Evolutionary conservation across 1,140 invertebrate species (phyloP).

Genomic region (Drosophila saltans): DNA sequence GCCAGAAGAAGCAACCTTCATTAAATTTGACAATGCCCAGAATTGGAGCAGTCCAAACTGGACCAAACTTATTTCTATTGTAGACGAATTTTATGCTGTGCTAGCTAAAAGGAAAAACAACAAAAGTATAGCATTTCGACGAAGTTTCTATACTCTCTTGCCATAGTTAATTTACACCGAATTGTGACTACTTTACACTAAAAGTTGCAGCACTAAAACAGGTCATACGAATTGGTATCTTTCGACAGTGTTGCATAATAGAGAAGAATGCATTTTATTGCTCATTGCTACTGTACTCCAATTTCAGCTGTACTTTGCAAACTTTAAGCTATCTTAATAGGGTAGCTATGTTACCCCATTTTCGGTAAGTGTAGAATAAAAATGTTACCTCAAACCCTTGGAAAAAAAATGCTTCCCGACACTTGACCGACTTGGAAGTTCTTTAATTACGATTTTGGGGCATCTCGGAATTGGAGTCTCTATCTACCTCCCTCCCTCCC

Average conservation of each 20-base stretch:
- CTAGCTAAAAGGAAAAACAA: constrained; percentile 41
- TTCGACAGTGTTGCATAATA: too few species aligned
- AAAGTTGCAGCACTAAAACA: too few species aligned
- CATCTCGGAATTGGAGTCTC: constrained; percentile 52
- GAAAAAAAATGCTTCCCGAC: constrained; percentile 41
- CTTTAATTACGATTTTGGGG: constrained; percentile 81
- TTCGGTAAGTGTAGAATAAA: constrained; percentile 40
- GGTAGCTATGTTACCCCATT: too few species aligned
- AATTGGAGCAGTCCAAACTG: constrained; percentile 19
- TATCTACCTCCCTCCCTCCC: constrained; percentile 3
- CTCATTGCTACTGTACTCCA: too few species aligned
- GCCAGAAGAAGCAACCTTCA: constrained; percentile 71
- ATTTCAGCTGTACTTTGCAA: not conserved
- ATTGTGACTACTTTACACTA: too few species aligned
- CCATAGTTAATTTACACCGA: too few species aligned
- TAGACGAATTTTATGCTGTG: constrained; percentile 67
- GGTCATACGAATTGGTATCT: too few species aligned
- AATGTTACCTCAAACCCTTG: constrained; percentile 41
- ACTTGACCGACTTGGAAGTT: constrained; percentile 77
- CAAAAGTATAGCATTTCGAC: not conserved
- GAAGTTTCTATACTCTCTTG: not conserved
- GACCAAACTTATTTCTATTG: constrained; percentile 55
- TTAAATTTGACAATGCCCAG: constrained; percentile 78
- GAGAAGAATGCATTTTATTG: too few species aligned
- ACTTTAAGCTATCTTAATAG: too few species aligned